phyloP scores from a whole-genome alignment of 64 coral and sea anemone species.

The Pocillopora damicornis region DNA sequence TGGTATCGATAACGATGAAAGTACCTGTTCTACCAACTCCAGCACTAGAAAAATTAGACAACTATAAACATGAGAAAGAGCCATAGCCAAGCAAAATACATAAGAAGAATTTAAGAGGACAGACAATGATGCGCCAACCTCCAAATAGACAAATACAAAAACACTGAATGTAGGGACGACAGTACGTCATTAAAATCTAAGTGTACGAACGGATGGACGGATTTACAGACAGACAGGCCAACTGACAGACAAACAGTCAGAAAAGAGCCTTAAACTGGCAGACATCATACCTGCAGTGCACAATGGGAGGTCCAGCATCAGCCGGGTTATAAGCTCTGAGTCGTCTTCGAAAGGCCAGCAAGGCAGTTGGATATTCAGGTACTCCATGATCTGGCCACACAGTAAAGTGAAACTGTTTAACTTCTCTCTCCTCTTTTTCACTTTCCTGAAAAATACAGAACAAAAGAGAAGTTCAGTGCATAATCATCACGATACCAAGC shows the following conservation, averaged over 20 bases:
- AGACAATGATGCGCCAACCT: too few relatives aligned
- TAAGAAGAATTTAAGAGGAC: neutral
- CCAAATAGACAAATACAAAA: too few relatives aligned
- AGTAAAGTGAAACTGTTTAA: conserved; percentile 97
- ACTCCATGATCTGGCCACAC: conserved; percentile 99
- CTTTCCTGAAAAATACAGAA: conserved; percentile 37
- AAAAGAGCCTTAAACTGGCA: neutral
- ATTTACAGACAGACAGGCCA: too few relatives aligned
- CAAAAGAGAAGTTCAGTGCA: neutral
- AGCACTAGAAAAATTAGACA: conserved; percentile 37
- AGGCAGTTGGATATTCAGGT: conserved; percentile 93
- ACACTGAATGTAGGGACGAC: too few relatives aligned
- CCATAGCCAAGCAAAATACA: neutral
- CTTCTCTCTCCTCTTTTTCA: conserved; percentile 93
- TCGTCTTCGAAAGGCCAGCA: conserved; percentile 83
- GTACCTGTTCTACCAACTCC: conserved; percentile 88
- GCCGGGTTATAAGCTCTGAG: conserved; percentile 84
- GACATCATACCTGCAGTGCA: conserved; percentile 86
- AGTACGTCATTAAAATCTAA: too few relatives aligned
- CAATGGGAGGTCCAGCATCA: conserved; percentile 72
- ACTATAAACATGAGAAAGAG: neutral
- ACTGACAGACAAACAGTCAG: neutral
- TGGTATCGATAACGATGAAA: conserved; percentile 83
- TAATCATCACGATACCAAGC: neutral
- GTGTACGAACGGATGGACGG: too few relatives aligned